A percentile compares a stretch with the other conserved stretches of the same genome.
Conservation (phyloP, 2,888 invertebrate genomes). For the Leucania comma region DNA sequence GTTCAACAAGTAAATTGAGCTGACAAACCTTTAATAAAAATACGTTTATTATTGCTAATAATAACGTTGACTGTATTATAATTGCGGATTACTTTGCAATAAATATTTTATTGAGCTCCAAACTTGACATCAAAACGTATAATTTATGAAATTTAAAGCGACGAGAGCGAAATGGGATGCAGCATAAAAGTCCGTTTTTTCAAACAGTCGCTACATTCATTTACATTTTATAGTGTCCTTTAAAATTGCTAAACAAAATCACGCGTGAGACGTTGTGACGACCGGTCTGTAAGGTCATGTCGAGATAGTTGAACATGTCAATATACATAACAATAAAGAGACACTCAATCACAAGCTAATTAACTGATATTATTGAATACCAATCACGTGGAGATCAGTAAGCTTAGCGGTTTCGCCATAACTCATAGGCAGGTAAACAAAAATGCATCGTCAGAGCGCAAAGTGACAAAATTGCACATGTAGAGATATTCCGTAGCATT, state of each 20-base stretch:
- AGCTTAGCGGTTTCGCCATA: conserved; percentile 23
- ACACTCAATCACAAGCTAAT: conserved; percentile 39
- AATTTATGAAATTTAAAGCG: conserved; percentile 6
- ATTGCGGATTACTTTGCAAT: neutral
- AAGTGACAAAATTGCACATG: conserved; percentile 49
- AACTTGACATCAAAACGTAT: conserved; percentile 4
- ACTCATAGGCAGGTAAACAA: conserved; percentile 27
- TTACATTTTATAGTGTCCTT: conserved; percentile 29
- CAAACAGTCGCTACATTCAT: conserved; percentile 25
- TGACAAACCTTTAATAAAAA: neutral
- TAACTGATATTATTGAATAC: conserved; percentile 33
- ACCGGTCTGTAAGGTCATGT: conserved; percentile 50
- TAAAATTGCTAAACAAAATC: conserved; percentile 39
- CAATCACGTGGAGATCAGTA: conserved; percentile 33
- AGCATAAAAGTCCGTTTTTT: conserved; percentile 4
- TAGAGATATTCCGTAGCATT: conserved; percentile 46
- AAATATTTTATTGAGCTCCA: conserved; percentile 11
- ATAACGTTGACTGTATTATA: neutral
- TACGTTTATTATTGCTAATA: neutral
- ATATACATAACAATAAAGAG: conserved; percentile 37
- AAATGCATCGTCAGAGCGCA: conserved; percentile 47
- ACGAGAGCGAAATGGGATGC: conserved; percentile 7
- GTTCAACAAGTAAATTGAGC: conserved; percentile 20
- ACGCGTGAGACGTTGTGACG: conserved; percentile 34
- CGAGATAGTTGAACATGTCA: conserved; percentile 43